phyloP scores from a whole-genome alignment of 2,888 invertebrate genomes.

The Vannuccia rotundouncinata region DNA sequence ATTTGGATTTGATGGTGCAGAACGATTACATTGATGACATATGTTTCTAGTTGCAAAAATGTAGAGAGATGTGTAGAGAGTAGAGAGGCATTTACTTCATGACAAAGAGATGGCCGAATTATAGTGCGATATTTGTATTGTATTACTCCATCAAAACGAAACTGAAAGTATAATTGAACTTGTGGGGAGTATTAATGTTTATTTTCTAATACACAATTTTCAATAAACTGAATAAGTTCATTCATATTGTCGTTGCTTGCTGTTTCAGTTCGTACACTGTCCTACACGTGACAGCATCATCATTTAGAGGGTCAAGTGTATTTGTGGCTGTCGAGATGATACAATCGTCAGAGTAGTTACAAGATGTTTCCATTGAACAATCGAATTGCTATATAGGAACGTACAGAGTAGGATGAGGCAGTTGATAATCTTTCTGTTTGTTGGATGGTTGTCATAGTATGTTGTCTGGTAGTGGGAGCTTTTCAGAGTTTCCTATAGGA shows the following conservation, averaged over 20 bases:
- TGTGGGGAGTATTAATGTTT: neutral
- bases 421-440: neutral
- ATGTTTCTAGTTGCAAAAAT: neutral
- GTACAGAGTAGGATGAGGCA: neutral
- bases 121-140: neutral
- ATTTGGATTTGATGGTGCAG: neutral
- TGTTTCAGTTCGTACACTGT: neutral
- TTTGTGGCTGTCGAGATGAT: neutral
- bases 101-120: neutral
- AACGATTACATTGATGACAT: neutral
- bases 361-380: neutral
- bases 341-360: neutral
- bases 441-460: neutral
- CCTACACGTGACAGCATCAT: neutral
- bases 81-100: neutral
- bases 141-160: neutral
- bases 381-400: too few relatives aligned
- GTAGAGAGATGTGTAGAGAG: neutral
- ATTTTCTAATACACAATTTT: neutral
- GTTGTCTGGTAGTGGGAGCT: neutral
- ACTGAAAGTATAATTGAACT: neutral
- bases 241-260: neutral
- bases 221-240: neutral
- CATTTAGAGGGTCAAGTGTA: neutral
- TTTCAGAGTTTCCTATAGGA: neutral